A percentile compares a stretch with the other conserved stretches of the same genome.
These are phyloP conservation scores for Pentalonia nigronervosa DNA, from an alignment of 1,140 invertebrate species.

Conservation along the genomic window DNA sequence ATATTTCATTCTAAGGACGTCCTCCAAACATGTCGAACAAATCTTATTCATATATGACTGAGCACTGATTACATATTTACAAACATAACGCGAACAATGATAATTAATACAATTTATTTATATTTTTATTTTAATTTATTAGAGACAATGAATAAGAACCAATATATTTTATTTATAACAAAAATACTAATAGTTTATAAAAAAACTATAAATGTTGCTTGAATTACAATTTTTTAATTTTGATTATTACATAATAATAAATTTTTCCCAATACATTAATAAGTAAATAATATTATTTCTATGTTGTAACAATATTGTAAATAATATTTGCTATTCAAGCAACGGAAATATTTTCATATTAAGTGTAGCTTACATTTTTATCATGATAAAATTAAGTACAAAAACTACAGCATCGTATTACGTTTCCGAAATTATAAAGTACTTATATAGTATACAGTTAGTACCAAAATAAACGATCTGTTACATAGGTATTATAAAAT, in stretches of 20 bases:
- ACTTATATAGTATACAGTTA: neutral
- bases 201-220: neutral
- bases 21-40: neutral
- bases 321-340: too few relatives aligned
- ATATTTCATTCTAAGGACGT: neutral
- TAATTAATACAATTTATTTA: neutral
- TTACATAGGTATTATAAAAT: neutral
- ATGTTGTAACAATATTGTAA: neutral
- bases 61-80: neutral
- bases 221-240: neutral
- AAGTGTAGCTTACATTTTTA: neutral
- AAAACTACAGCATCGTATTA: neutral
- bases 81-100: neutral
- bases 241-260: neutral
- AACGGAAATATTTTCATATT: neutral
- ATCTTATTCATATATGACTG: neutral
- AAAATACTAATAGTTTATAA: too few relatives aligned
- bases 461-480: neutral
- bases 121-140: neutral
- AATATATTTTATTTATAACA: neutral
- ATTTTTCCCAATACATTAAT: neutral
- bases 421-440: neutral
- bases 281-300: neutral
- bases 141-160: neutral
- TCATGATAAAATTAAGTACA: neutral